Conservation (phyloP, 2,888 invertebrate species). For the Sylvicola fuscatus region DNA sequence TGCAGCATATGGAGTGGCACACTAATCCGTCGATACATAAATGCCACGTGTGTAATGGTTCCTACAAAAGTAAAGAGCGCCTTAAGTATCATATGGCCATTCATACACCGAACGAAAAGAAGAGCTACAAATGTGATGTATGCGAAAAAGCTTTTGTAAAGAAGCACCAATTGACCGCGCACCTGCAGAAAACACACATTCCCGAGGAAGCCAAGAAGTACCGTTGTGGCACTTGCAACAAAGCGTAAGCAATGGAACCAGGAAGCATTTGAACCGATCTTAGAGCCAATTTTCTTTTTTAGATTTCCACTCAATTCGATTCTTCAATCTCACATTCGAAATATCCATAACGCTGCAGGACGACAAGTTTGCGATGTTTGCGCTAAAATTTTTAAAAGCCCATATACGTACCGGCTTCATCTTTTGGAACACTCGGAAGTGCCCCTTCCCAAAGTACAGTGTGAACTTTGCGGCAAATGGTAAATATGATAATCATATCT, state of each 20-base stretch:
- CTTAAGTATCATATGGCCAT: conserved; percentile 10
- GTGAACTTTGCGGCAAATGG: conserved; percentile 15
- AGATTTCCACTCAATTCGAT: conserved; percentile 10
- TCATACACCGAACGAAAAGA: conserved; percentile 9
- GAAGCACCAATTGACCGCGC: neutral
- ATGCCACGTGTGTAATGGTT: conserved; percentile 8
- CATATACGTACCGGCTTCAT: conserved; percentile 2
- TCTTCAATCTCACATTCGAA: conserved; percentile 9
- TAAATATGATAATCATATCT: no score
- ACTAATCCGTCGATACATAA: conserved; percentile 8
- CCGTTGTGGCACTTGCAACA: neutral
- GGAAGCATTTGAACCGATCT: no score
- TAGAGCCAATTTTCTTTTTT: neutral
- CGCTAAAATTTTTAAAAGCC: conserved; percentile 17
- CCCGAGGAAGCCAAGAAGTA: neutral
- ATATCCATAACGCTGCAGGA: conserved; percentile 9
- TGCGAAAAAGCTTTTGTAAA: neutral
- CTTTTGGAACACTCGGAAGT: conserved; percentile 18
- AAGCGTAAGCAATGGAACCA: neutral
- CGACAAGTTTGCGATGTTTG: conserved; percentile 15
- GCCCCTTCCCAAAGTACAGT: conserved; percentile 13
- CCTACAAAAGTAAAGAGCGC: conserved; percentile 8
- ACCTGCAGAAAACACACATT: neutral
- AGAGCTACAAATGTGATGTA: conserved; percentile 7
- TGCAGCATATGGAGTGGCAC: conserved; percentile 11